Evolutionary conservation across 2,797 vertebrate genomes (phyloP), one percentile per base, ranked within the genome.

Genomic region (Champsocephalus esox): DNA sequence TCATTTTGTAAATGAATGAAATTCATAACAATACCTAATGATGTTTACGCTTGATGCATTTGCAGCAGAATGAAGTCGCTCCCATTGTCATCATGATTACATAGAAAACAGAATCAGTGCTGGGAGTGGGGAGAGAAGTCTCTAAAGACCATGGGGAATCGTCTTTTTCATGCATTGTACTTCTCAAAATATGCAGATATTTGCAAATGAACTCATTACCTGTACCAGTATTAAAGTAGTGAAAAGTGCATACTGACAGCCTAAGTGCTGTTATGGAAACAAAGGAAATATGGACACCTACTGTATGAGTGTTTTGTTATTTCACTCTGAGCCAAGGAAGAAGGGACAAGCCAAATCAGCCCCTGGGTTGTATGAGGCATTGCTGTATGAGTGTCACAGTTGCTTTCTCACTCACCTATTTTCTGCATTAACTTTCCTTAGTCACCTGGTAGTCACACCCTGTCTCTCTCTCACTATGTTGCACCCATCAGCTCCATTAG

Each of bases 141-240:
- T 77, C 21, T 21, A n/a, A 68, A 12, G 60, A 73, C 76, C 70
- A 12, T 1, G 34, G 82, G 80, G 73, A 84, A 79, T 75, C 79
- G 75, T 68, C 49, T 70, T 83, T 77, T 75, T 70, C 44, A 69
- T 84, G 19, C 69, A 21, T 80, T 77, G 69, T 75, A 59, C 59
- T 41, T 68, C 52, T 59, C 45, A 80, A 84, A 87, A 89, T 84
- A 86, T 79, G 73, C 79, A 88, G 75, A 87, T 92, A 51, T 80
- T 80, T 87, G 86, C 82, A 87, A 88, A 91, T 82, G 19, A 88
- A 83, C 58, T 70, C 64, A 88, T 89, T 90, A 88, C 65, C 70
- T 70, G 34, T 7, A 38, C 34, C 56, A 28, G 71, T 74, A 75
- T 87, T 69, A 82, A 85, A 88, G 88, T 80, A 89, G 83, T 12